These are phyloP conservation scores for Crotophaga sulcirostris DNA, from an alignment of 2,113 vertebrate genomes.

Conservation along the genomic window DNA sequence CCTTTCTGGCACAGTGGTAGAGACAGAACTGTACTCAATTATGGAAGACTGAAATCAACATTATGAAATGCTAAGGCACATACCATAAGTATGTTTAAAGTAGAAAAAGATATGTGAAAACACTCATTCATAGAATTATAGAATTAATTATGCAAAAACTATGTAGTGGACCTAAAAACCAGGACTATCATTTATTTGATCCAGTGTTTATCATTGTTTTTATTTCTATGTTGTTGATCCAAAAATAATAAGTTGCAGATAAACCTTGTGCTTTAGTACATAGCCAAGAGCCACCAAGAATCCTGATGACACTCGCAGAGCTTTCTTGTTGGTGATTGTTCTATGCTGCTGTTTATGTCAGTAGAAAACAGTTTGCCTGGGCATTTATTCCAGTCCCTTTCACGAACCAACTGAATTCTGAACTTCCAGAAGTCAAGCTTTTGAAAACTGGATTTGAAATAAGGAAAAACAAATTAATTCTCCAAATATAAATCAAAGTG, in stretches of 20 bases:
- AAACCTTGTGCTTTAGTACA: neutral
- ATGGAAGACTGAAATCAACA: constrained; percentile 1
- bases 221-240: neutral
- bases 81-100: neutral
- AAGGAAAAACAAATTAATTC: neutral
- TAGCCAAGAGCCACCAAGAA: neutral
- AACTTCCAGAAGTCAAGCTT: neutral
- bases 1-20: neutral
- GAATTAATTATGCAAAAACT: neutral
- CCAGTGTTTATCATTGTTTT: neutral
- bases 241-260: neutral
- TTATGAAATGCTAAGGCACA: neutral
- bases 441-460: neutral
- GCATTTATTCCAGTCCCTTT: neutral
- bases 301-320: neutral
- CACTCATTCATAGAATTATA: neutral
- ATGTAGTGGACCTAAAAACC: neutral
- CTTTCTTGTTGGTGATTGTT: neutral
- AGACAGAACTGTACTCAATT: neutral
- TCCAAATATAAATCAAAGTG: neutral
- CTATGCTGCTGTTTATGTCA: neutral
- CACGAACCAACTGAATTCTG: neutral
- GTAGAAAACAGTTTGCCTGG: neutral
- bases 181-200: neutral
- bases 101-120: neutral